Evolutionary conservation across 2,113 vertebrate species (phyloP), one percentile per base, ranked within the genome.

Genomic region (Prietella phreatophila): DNA sequence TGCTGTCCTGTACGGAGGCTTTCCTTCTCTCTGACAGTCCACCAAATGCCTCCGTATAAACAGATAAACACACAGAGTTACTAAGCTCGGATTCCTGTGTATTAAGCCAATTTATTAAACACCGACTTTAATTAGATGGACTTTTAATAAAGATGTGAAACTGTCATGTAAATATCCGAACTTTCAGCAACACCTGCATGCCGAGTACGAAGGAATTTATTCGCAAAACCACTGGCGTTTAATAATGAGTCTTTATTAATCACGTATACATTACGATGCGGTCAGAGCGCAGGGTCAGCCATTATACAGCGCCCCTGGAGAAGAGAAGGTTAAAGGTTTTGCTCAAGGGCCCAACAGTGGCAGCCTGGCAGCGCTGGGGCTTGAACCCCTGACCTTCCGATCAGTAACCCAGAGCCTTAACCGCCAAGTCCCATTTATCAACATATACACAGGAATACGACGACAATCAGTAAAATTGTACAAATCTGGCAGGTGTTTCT

Each of bases 41-140:
- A 78, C 69, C 61, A 47, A 63, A 39, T 67, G 42, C n/a, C 61
- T 55, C 42, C 84, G 61, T 22, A 61, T 61, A 39, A 61, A 71
- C 60, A 79, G 78, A 88, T 88, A 79, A 88, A 87, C 85, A 84
- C 39, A 78, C 56, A 8, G 63, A 63, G 85, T 78, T 83, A 50
- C 83, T 79, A 39, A 82, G 63, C 85, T 79, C 20, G 63, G 63
- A 60, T 87, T 22, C 50, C 27, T 4, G 6, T 10, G 30, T 69
- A 53, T 27, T 39, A 55, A 80, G n/a, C 25, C n/a, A 39, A 39
- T 73, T 33, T 81, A 67, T 81, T 69, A 69, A 47, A 69, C 60
- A 17, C 3, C 8, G 30, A 19, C 13, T 69, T 81, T 39, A 36
- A 42, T 86, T 86, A 47, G 58, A 47, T 36, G 25, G 42, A 50